These are phyloP conservation scores for Macrotrachela quadricornifera DNA, from an alignment of 1,140 invertebrate genomes.

Conservation along the genomic window DNA sequence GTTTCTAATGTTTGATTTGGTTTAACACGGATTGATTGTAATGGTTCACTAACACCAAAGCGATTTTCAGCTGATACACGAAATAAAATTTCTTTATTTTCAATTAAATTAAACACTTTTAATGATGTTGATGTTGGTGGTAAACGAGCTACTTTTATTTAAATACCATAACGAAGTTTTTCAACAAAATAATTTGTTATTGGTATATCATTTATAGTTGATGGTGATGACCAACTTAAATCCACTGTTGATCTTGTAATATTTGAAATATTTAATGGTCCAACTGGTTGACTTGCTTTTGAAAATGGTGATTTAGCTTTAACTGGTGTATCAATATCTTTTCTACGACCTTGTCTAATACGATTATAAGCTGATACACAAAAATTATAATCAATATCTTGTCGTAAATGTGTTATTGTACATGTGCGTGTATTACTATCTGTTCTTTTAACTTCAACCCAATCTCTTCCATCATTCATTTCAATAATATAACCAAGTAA, in stretches of 20 bases:
- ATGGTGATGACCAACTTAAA: conserved; percentile 69
- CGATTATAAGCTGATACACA: conserved; percentile 77
- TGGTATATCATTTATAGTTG: conserved; percentile 84
- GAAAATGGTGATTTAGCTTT: background rate
- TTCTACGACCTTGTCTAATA: conserved; percentile 61
- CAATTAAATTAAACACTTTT: conserved; percentile 62
- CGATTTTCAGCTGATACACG: conserved; percentile 83
- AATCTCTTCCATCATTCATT: conserved; percentile 51
- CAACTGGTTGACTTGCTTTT: conserved; percentile 65
- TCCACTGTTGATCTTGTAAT: conserved; percentile 83
- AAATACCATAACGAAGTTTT: conserved; percentile 64
- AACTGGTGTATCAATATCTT: background rate
- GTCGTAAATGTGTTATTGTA: conserved; percentile 17
- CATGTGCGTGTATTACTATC: conserved; percentile 30
- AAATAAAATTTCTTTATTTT: conserved; percentile 89
- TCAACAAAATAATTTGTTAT: conserved; percentile 93
- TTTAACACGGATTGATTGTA: conserved; percentile 63
- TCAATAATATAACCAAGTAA: conserved; percentile 78
- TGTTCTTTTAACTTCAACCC: conserved; percentile 71
- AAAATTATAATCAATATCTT: conserved; percentile 78
- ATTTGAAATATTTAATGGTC: conserved; percentile 71
- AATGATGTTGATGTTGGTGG: conserved; percentile 53
- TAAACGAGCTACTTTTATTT: conserved; percentile 80
- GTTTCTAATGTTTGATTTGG: too few species aligned
- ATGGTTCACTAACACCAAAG: conserved; percentile 76